Evolutionary conservation across 1,140 invertebrate species (phyloP), one percentile per base, ranked within the genome.

Genomic region (Apis laboriosa): DNA sequence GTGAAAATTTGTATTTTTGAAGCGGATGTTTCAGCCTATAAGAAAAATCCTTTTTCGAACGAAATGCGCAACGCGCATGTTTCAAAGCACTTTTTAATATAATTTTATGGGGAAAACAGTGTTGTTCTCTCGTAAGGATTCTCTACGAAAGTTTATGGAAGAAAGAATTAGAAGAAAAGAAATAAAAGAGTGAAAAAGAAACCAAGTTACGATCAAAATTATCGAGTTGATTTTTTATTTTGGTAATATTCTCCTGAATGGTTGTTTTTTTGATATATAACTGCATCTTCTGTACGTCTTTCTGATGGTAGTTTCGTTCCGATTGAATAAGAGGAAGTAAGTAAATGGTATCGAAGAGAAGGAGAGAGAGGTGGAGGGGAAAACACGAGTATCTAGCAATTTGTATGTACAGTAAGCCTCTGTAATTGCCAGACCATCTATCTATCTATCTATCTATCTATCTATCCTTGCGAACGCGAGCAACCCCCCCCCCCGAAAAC

Each of bases 401-500:
- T 90, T 90, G 90, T 90, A 91, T 90, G 88, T 91, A 90, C 89
- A 86, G 87, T 91, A 90, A 90, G 89, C 88, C 84, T 81, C 75
- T 86, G 90, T 91, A 90, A 91, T 91, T 91, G 90, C 90, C 88
- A 80, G 83, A 77, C 84, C 80, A 87, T 87, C 84, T 90, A 90
- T 90, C 89, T 88, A 85, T 82, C 75, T 71, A n/a, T 78, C 58
- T n/a, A n/a, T n/a, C n/a, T 34, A 34, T 34, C 34, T 34, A 34
- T 34, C 34, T 34, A 34, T 34, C 34, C 34, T 34, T 34, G 78
- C 86, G 80, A 86, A 84, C 78, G 85, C 77, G 82, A 74, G 75
- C 77, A 78, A 34, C 2, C 24, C 24, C 2, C 2, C 24, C 24
- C 2, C 34, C 53, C 81, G 68, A 83, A 61, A 83, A 79, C 73